A percentile compares a stretch with the other conserved stretches of the same genome.
phyloP scores from a whole-genome alignment of 2,113 vertebrate species.

The Alouatta palliata region DNA sequence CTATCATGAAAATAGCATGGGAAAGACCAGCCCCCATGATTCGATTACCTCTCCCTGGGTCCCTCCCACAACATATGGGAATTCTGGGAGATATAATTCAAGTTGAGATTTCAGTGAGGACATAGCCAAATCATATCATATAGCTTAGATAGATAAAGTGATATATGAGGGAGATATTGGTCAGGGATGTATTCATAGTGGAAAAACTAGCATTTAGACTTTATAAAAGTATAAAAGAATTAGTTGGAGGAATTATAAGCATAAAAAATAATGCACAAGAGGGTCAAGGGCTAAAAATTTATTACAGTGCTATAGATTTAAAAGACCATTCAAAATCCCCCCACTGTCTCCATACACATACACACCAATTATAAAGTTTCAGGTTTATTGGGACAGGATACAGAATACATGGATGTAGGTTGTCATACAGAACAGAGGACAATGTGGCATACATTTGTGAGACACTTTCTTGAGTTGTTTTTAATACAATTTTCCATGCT shows the following conservation, averaged over 20 bases:
- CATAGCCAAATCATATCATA: too few species aligned
- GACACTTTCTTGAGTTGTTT: not conserved
- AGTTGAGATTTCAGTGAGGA: too few species aligned
- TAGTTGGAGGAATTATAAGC: not conserved
- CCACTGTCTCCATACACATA: too few species aligned
- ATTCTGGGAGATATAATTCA: too few species aligned
- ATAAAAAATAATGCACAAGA: not conserved
- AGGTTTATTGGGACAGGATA: not conserved
- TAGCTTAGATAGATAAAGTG: not conserved
- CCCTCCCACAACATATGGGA: too few species aligned
- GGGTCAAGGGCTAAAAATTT: not conserved
- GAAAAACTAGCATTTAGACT: not conserved
- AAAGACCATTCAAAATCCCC: not conserved
- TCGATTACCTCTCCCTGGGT: too few species aligned
- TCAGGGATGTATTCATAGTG: not conserved
- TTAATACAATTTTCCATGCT: not conserved
- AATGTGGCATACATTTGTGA: not conserved
- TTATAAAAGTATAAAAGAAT: not conserved
- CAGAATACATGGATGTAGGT: not conserved
- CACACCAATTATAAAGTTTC: not conserved
- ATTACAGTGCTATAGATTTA: not conserved
- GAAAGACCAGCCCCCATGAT: too few species aligned
- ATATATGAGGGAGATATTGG: not conserved
- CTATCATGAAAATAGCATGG: too few species aligned
- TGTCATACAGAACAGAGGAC: not conserved